Evolutionary conservation across 2,113 vertebrate genomes (phyloP), one percentile per base, ranked within the genome.

Genomic region (Climacteris rufus): DNA sequence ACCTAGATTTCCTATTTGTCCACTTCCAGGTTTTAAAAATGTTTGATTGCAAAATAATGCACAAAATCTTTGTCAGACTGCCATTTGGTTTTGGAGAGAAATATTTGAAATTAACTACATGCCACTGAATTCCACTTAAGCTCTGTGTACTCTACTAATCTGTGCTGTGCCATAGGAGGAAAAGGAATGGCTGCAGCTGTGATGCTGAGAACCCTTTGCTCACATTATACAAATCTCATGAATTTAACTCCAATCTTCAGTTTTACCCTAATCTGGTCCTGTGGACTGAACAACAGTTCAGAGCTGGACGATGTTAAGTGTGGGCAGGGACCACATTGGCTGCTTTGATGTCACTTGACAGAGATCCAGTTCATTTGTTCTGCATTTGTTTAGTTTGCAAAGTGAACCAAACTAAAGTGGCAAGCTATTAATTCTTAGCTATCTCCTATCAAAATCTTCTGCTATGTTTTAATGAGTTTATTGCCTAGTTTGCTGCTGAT

Each of bases 181-280:
- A 40, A 66, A 25, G 44, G 68, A 65, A 54, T 8, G 25, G 16
- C 44, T 57, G 68, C 56, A 68, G 35, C 53, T 54, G 0, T 20
- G 25, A 30, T 20, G 23, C 39, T 68, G 64, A 77, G 45, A 82
- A 39, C 7, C 39, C 12, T 65, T 52, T 52, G 24, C 20, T 24
- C 50, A 28, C 25, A 6, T 15, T 16, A 24, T 3, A n/a, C 1
- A 0, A 37, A 59, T 66, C 30, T 54, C 11, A 42, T n/a, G 1
- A 45, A 40, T 71, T 75, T 33, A 39, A 24, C 21, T 68, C 50
- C 27, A 45, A 1, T 35, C 24, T 57, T 59, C 28, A 25, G 20
- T 56, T 93, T 82, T 30, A n/a, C 10, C 7, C 1, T 3, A 6
- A 5, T 28, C 57, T 45, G 30, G 19, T 64, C 28, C 30, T 20